A percentile compares a stretch with the other conserved stretches of the same genome.
Evolutionary conservation across 2,113 vertebrate genomes (phyloP).

Genomic region (Mormoops blainvillei): DNA sequence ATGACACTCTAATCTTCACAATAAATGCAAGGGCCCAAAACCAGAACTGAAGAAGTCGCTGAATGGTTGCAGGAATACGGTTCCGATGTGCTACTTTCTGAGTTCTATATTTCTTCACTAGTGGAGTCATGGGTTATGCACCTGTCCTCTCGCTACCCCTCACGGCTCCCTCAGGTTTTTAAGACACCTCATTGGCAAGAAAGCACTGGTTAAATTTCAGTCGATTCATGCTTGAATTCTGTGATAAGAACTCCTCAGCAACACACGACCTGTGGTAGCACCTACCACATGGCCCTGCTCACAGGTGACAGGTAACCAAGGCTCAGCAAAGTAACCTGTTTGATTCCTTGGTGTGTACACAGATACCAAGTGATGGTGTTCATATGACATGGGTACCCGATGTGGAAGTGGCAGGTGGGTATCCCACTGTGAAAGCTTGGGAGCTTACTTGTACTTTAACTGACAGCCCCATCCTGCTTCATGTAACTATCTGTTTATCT

Average conservation of each 20-base stretch:
- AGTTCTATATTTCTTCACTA: neutral
- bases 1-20: neutral
- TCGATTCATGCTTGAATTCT: neutral
- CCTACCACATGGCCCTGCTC: neutral
- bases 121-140: neutral
- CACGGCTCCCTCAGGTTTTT: fast-evolving
- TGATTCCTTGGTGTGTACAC: neutral
- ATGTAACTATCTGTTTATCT: neutral
- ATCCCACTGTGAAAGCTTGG: neutral
- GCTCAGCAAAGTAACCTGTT: neutral
- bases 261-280: too few species aligned
- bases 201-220: neutral
- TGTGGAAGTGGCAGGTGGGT: too few species aligned
- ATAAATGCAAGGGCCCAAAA: neutral
- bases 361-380: neutral
- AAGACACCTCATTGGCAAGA: neutral
- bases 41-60: neutral
- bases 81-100: neutral
- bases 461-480: neutral
- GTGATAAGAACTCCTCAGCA: neutral
- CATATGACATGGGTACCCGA: neutral
- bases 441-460: neutral
- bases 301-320: neutral
- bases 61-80: neutral
- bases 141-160: neutral